Evolutionary conservation across 2,113 vertebrate species (phyloP).

Genomic region (Nothocercus julius): DNA sequence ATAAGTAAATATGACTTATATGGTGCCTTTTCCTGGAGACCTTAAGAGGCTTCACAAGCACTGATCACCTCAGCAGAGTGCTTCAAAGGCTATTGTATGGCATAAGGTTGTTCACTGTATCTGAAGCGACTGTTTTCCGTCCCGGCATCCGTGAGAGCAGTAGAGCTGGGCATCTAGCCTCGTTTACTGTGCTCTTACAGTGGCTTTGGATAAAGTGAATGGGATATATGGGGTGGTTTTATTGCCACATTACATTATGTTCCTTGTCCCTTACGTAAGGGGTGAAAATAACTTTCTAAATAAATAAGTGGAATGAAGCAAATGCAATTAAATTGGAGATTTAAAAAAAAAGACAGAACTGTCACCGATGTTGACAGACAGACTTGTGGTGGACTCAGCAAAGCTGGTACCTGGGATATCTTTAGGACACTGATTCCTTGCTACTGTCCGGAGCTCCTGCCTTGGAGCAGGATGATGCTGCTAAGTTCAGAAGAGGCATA

Average conservation of each 20-base stretch:
- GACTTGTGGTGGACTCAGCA: not conserved
- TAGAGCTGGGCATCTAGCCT: not conserved
- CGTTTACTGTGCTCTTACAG: not conserved
- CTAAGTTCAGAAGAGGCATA: not conserved
- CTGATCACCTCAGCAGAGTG: not conserved
- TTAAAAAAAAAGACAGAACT: not conserved
- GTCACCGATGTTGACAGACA: not conserved
- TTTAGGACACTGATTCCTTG: not conserved
- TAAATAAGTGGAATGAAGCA: not conserved
- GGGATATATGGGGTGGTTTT: not conserved
- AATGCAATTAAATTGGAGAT: fast-evolving
- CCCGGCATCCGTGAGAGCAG: not conserved
- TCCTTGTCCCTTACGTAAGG: not conserved
- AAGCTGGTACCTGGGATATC: not conserved
- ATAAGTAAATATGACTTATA: not conserved
- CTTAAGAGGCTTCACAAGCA: not conserved
- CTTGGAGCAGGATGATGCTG: not conserved
- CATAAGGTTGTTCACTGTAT: not conserved
- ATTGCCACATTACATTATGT: not conserved
- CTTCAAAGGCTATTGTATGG: not conserved
- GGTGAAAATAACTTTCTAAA: not conserved
- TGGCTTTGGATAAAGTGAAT: not conserved
- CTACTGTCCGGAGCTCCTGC: not conserved
- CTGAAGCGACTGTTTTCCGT: not conserved
- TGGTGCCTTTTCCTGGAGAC: not conserved